These are phyloP conservation scores for Agapornis canus DNA, from an alignment of 2,797 vertebrate genomes.

Conservation along the genomic window DNA sequence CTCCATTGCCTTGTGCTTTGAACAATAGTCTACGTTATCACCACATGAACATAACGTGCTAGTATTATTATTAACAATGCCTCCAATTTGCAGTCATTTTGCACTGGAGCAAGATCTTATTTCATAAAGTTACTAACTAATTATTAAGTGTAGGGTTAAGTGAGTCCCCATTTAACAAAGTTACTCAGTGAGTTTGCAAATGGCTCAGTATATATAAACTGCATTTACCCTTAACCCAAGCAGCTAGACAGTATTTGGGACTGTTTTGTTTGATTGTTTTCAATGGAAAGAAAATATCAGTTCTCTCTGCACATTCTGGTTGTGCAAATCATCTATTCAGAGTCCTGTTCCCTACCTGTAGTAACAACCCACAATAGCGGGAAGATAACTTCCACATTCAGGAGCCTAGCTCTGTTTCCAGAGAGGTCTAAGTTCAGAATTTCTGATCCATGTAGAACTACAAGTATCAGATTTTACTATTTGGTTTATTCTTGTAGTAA, in stretches of 20 bases:
- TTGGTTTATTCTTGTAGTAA: not conserved
- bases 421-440: not conserved
- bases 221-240: not conserved
- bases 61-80: not conserved
- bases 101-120: not conserved
- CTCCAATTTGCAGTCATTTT: not conserved
- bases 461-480: not conserved
- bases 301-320: not conserved
- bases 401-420: not conserved
- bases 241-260: not conserved
- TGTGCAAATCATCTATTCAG: not conserved
- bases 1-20: not conserved
- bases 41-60: not conserved
- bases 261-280: not conserved
- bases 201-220: not conserved
- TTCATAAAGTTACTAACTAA: not conserved
- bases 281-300: not conserved
- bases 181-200: not conserved
- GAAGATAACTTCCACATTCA: not conserved
- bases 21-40: not conserved
- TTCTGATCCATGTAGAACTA: not conserved
- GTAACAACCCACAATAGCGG: not conserved
- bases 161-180: not conserved
- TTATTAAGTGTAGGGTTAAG: not conserved
- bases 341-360: not conserved